These are phyloP conservation scores for Apostichopus leukothele DNA, from an alignment of 53 echinoderm and acorn worm genomes.

Conservation along the genomic window DNA sequence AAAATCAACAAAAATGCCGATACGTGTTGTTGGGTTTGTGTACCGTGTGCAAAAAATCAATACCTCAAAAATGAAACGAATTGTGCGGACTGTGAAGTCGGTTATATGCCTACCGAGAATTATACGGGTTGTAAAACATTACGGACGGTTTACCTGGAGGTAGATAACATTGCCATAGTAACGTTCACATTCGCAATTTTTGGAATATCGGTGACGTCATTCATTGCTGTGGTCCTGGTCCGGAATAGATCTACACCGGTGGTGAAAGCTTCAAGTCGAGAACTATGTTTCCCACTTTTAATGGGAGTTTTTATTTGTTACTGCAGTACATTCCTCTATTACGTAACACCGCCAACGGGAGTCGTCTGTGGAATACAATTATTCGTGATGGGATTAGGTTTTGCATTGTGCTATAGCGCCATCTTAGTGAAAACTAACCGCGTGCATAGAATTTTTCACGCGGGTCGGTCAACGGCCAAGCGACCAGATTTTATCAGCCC, in stretches of 20 bases:
- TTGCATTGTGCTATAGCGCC: slow-evolving; percentile 84
- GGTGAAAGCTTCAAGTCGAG: slow-evolving; percentile 95
- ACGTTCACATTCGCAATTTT: slow-evolving; percentile 68
- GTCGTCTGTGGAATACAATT: slow-evolving; percentile 73
- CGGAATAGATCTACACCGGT: slow-evolving; percentile 83
- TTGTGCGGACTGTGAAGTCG: slow-evolving; percentile 59
- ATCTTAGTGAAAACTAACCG: slow-evolving; percentile 89
- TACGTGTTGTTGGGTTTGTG: slow-evolving; percentile 79
- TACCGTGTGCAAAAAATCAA: slow-evolving; percentile 66
- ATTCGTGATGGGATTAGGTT: slow-evolving; percentile 76
- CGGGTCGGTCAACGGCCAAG: slow-evolving; percentile 80
- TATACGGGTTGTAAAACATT: slow-evolving; percentile 65
- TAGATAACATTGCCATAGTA: slow-evolving; percentile 65
- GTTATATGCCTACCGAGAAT: slow-evolving; percentile 57
- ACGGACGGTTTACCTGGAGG: slow-evolving; percentile 54
- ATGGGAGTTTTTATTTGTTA: slow-evolving; percentile 88
- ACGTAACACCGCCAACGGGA: slow-evolving; percentile 56
- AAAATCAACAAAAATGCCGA: slow-evolving; percentile 69
- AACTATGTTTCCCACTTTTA: slow-evolving; percentile 75
- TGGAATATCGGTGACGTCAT: slow-evolving; percentile 66
- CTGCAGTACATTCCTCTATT: slow-evolving; percentile 62
- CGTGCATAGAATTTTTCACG: slow-evolving; percentile 86
- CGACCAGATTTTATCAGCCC: slow-evolving; percentile 90
- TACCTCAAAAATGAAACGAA: slow-evolving; percentile 62
- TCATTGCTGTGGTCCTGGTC: slow-evolving; percentile 70